A percentile compares a stretch with the other conserved stretches of the same genome.
Evolutionary conservation across 2,888 invertebrate species (phyloP).

Genomic region (Ligdia adustata): DNA sequence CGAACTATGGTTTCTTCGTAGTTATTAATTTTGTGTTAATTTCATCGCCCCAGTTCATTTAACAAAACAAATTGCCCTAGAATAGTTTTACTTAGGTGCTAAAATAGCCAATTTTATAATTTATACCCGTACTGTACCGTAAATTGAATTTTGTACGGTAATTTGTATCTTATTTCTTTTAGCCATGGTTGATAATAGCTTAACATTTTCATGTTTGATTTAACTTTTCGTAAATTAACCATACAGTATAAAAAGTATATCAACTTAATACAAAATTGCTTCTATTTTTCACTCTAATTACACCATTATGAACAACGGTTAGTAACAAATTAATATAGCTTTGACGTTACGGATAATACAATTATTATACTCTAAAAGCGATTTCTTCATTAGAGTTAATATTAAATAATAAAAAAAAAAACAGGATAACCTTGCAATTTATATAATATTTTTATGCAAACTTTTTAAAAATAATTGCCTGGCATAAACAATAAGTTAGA

Average conservation of each 20-base stretch:
- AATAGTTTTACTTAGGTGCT: conserved; percentile 18
- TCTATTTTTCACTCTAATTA: too few relatives aligned
- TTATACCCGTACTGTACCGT: too few relatives aligned
- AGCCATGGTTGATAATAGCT: conserved; percentile 10
- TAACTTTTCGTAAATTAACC: not conserved
- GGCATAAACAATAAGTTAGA: too few relatives aligned
- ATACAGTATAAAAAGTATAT: not conserved
- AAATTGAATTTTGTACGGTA: not conserved
- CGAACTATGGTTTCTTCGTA: conserved; percentile 2
- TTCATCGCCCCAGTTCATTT: conserved; percentile 26
- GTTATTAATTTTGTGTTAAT: conserved; percentile 25
- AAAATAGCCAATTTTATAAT: not conserved
- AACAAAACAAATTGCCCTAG: conserved; percentile 22
- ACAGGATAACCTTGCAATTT: too few relatives aligned
- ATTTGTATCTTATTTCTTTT: conserved; percentile 5
- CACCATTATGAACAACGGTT: too few relatives aligned
- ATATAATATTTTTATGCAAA: too few relatives aligned
- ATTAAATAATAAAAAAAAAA: too few relatives aligned
- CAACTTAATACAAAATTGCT: not conserved
- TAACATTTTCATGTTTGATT: not conserved
- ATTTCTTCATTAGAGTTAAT: too few relatives aligned
- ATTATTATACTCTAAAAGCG: too few relatives aligned
- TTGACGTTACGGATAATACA: too few relatives aligned
- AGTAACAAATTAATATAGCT: too few relatives aligned
- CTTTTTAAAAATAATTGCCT: too few relatives aligned